Percentiles rank a stretch among this genome's conserved stretches.
Conservation (phyloP, 2,888 invertebrate genomes). For the Acleris laterana region DNA sequence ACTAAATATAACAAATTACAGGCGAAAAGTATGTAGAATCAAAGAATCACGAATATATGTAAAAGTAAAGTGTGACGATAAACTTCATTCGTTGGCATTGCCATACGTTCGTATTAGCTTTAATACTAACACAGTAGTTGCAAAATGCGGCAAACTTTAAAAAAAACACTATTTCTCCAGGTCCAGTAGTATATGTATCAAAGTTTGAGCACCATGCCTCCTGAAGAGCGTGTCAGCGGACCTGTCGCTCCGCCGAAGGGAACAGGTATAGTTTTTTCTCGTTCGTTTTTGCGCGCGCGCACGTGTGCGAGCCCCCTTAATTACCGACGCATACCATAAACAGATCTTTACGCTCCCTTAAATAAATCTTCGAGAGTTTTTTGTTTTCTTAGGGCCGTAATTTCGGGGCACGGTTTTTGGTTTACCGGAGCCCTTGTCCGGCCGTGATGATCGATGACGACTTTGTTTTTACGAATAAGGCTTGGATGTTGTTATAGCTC, state of each 20-base stretch:
- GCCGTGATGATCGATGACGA: slow-evolving; percentile 71
- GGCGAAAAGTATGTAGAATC: too few species aligned
- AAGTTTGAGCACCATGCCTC: slow-evolving; percentile 64
- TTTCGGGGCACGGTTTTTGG: slow-evolving; percentile 73
- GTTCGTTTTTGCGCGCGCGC: slow-evolving; percentile 78
- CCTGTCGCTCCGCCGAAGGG: slow-evolving; percentile 72
- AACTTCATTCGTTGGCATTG: too few species aligned
- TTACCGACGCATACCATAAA: slow-evolving; percentile 85
- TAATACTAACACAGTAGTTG: background rate
- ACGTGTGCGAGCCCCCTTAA: slow-evolving; percentile 82
- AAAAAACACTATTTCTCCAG: background rate
- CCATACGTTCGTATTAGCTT: background rate
- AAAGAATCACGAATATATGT: too few species aligned
- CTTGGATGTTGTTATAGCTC: slow-evolving; percentile 57
- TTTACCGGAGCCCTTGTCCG: slow-evolving; percentile 61
- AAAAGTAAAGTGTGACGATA: too few species aligned
- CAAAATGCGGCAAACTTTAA: background rate
- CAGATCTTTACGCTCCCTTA: slow-evolving; percentile 85
- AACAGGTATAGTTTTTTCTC: slow-evolving; percentile 82
- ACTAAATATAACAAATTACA: too few species aligned
- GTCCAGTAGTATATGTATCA: slow-evolving; percentile 2
- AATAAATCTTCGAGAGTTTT: slow-evolving; percentile 79
- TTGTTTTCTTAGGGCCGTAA: slow-evolving; percentile 80
- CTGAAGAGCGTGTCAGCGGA: slow-evolving; percentile 77
- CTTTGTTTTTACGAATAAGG: slow-evolving; percentile 77